These are phyloP conservation scores for Xestia xanthographa DNA, from an alignment of 2,888 invertebrate species.

Conservation along the genomic window DNA sequence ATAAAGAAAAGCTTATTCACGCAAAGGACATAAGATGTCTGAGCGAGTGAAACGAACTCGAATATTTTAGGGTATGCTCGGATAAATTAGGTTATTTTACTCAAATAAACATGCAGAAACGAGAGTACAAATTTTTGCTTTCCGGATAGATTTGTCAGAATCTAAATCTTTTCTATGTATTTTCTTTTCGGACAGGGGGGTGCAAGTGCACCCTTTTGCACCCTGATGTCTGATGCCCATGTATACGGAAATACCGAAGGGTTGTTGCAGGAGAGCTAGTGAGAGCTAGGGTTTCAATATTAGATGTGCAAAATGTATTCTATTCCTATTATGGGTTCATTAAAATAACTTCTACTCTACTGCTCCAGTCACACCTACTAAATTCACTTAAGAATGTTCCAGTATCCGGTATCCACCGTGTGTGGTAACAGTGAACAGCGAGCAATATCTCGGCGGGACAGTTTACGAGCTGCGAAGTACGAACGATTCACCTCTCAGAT, in stretches of 20 bases:
- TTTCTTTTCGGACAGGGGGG: too few relatives aligned
- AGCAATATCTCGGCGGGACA: slow-evolving; percentile 34
- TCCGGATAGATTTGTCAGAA: too few relatives aligned
- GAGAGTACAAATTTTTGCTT: too few relatives aligned
- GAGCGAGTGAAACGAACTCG: too few relatives aligned
- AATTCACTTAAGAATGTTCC: background rate
- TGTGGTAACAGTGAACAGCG: slow-evolving; percentile 8
- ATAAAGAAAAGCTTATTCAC: too few relatives aligned
- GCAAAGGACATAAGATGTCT: too few relatives aligned
- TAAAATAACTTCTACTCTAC: background rate
- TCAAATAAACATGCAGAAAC: too few relatives aligned
- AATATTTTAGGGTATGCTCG: too few relatives aligned
- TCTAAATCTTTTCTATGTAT: too few relatives aligned
- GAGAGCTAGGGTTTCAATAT: background rate
- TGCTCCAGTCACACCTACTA: background rate
- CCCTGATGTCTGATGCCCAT: too few relatives aligned
- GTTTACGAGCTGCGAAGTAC: slow-evolving; percentile 60
- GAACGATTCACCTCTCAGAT: slow-evolving; percentile 51
- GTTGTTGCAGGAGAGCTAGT: background rate
- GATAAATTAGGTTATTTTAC: too few relatives aligned
- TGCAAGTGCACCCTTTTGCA: too few relatives aligned
- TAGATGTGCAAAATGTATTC: background rate
- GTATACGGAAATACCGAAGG: background rate
- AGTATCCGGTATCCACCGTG: slow-evolving; percentile 6
- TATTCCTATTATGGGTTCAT: background rate